Base-by-base conservation (phyloP, 2,797 vertebrate genomes). In the Yasuhikotakia modesta region DNA sequence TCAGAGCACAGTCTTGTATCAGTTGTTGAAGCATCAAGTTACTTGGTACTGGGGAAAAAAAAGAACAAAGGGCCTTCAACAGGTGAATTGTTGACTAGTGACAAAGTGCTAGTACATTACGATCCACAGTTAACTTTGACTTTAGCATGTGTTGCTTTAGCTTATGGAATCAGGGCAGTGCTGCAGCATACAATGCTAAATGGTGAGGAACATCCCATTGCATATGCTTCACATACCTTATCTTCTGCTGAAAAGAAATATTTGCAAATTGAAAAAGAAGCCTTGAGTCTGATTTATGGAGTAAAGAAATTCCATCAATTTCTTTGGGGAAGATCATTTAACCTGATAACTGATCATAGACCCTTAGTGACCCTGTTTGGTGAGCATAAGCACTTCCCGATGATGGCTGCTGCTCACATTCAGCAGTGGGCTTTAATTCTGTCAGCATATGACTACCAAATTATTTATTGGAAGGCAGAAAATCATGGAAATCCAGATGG, bases 231-330 rank as follows among this genome's bases (percentile, higher is more conserved):
- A n/a, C n/a, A n/a, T n/a, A n/a, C n/a, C n/a, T n/a, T n/a, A n/a
- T n/a, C n/a, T n/a, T n/a, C n/a, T n/a, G n/a, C n/a, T n/a, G n/a
- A n/a, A n/a, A n/a, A n/a, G n/a, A n/a, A n/a, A n/a, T n/a, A n/a
- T n/a, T n/a, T n/a, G n/a, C n/a, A n/a, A n/a, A n/a, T n/a, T n/a
- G n/a, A n/a, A n/a, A n/a, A n/a, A n/a, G n/a, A n/a, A n/a, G n/a
- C n/a, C n/a, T n/a, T n/a, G n/a, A 52, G 70, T 7, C 8, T 79
- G 12, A 63, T 79, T 17, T 79, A 46, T 70, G 66, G 81, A 16
- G 71, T 79, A 70, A 75, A 21, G n/a, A 79, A 75, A 60, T 79
- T 74, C 13, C 63, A 72, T 14, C 80, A 78, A 24, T 78, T 69
- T 17, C n/a, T 82, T 21, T 76, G 80, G 76, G 70, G 45, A 12